Evolutionary conservation across 2,797 vertebrate species (phyloP), one percentile per base, ranked within the genome.

Genomic region (Malacoraja senta): DNA sequence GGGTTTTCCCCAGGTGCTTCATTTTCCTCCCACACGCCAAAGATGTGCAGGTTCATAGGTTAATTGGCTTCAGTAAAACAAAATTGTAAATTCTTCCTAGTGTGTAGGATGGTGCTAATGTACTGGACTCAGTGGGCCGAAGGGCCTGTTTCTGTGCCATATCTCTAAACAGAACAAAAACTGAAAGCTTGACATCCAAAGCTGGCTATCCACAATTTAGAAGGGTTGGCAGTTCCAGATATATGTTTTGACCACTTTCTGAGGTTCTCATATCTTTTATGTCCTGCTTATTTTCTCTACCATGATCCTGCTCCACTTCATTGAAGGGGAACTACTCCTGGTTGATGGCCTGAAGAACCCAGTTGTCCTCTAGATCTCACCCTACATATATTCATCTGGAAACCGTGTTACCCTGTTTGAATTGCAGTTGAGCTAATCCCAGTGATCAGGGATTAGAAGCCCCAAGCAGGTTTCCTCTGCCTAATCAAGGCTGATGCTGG

Each of bases 241-340:
- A 7, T 53, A 21, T 29, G 68, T 29, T 29, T 1, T 38, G 38
- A 12, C 29, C 24, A 53, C 26, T 74, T 91, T 53, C 24, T n/a
- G 24, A 29, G 68, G 21, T 19, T 74, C 38, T 17, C 24, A 13
- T 72, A 74, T 29, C 93, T 35, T 93, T 93, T 93, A 53, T 74
- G 32, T 17, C 68, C 93, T 94, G 78, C 10, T 93, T 93, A 94
- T 77, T 81, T 91, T 93, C 24, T 0, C 0, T 93, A 91, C 0
- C n/a, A 93, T 91, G 83, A 29, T 65, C 21, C n/a, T 68, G 0
- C 0, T 29, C 10, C 58, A 61, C 26, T 29, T 88, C 29, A n/a
- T 15, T 58, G 3, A 38, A 10, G 81, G 29, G 26, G 83, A 17
- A 3, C 61, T 58, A 1, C 61, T n/a, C 58, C 81, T 6, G 12